These are phyloP conservation scores for Caenorhabditis wallacei DNA, from an alignment of 2,888 invertebrate genomes.

Conservation along the genomic window DNA sequence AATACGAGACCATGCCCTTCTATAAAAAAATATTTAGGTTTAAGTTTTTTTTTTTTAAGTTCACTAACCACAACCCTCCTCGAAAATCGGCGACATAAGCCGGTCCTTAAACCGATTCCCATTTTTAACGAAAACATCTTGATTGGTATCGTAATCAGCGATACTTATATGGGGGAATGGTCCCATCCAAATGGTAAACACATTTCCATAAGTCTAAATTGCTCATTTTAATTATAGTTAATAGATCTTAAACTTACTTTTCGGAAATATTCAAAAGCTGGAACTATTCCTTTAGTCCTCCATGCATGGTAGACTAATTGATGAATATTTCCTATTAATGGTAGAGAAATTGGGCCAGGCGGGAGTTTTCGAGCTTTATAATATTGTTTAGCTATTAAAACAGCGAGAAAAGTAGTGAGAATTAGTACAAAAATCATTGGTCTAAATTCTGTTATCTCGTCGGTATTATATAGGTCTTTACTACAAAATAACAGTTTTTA, in stretches of 20 bases:
- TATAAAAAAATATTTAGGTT: neutral
- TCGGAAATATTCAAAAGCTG: neutral
- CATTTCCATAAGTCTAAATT: conserved; percentile 2
- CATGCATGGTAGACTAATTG: neutral
- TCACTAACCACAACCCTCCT: neutral
- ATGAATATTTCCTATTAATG: neutral
- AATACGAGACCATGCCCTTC: neutral
- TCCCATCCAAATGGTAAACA: conserved; percentile 7
- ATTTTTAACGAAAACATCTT: conserved; percentile 4
- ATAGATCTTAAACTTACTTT: neutral
- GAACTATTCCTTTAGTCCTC: neutral
- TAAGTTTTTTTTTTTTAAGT: neutral
- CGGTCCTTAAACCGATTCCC: neutral
- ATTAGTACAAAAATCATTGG: neutral
- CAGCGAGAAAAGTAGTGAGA: neutral
- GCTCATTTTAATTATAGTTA: too few relatives aligned
- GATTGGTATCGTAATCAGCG: conserved; percentile 9
- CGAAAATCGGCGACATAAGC: neutral
- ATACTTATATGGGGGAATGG: conserved; percentile 6
- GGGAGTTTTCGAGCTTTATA: neutral
- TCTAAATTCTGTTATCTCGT: too few relatives aligned
- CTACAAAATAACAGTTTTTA: too few relatives aligned
- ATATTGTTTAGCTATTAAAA: neutral
- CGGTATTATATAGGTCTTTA: too few relatives aligned
- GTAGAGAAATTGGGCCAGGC: conserved; percentile 1